Evolutionary conservation across 2,888 invertebrate species (phyloP).

Genomic region (Amblyjoppa proteus): DNA sequence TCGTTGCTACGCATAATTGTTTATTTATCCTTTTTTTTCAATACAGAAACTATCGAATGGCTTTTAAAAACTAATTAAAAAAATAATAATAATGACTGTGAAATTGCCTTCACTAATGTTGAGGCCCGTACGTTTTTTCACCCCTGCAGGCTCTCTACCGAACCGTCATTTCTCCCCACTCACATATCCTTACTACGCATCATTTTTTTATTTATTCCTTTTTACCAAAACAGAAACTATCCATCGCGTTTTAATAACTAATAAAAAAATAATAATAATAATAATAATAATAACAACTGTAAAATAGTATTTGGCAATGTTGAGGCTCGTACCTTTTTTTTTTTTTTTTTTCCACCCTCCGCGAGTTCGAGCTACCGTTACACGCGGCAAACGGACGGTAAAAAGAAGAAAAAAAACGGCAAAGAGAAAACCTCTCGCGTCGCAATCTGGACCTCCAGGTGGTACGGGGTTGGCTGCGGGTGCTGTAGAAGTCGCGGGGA

Average conservation of each 20-base stretch:
- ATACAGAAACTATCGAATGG: too few species aligned
- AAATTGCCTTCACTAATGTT: not conserved
- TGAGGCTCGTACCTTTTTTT: not conserved
- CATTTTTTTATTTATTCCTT: not conserved
- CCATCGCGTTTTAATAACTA: too few species aligned
- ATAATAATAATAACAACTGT: not conserved
- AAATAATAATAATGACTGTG: not conserved
- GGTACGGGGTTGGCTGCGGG: constrained; percentile 41
- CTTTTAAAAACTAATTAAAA: too few species aligned
- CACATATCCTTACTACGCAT: not conserved
- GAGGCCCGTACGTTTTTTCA: not conserved
- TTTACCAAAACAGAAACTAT: not conserved
- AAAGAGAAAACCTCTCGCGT: constrained; percentile 63
- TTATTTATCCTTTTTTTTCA: too few species aligned
- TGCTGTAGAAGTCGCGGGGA: constrained; percentile 62
- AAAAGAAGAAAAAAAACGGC: constrained; percentile 1
- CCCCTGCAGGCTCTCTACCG: constrained; percentile 39
- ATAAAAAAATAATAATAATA: too few species aligned
- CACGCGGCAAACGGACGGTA: constrained; percentile 35
- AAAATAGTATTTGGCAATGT: not conserved
- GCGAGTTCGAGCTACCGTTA: constrained; percentile 51
- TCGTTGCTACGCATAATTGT: too few species aligned
- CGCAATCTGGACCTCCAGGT: constrained; percentile 79
- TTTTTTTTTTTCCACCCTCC: not conserved
- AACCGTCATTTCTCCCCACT: constrained; percentile 35